Evolutionary conservation across 2,888 invertebrate species (phyloP).

Genomic region (Calliopum simillimum): DNA sequence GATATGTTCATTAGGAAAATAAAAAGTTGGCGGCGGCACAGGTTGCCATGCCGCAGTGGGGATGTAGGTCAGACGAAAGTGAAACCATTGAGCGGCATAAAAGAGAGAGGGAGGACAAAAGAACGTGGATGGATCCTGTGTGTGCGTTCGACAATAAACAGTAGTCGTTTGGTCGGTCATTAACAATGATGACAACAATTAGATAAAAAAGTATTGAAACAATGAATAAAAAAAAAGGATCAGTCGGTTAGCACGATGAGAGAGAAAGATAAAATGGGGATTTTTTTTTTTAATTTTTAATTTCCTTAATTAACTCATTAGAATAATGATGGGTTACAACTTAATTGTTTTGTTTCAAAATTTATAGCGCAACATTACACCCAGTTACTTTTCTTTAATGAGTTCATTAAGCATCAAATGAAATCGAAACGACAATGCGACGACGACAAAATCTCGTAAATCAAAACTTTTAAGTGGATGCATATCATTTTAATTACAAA

Average conservation of each 20-base stretch:
- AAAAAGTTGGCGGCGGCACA: constrained; percentile 22
- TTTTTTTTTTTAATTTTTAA: neutral
- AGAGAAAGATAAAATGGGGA: neutral
- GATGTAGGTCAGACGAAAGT: neutral
- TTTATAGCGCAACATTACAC: no score
- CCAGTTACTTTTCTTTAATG: neutral
- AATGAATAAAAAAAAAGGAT: neutral
- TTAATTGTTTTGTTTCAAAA: constrained; percentile 8
- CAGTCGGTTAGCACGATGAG: neutral
- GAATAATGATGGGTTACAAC: constrained; percentile 25
- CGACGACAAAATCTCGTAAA: neutral
- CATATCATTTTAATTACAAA: neutral
- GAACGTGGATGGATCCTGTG: neutral
- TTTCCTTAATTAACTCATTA: constrained; percentile 29
- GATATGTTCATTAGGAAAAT: constrained; percentile 52
- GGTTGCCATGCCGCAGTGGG: neutral
- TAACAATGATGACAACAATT: constrained; percentile 13
- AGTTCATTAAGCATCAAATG: constrained; percentile 10
- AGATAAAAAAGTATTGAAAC: neutral
- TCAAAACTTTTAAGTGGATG: neutral
- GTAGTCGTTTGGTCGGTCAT: constrained; percentile 16
- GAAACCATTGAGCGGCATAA: neutral
- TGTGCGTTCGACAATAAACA: constrained; percentile 5
- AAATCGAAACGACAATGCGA: neutral
- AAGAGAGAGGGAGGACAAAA: neutral